These are phyloP conservation scores for Papilio polytes DNA, from an alignment of 1,140 invertebrate genomes.

Conservation along the genomic window DNA sequence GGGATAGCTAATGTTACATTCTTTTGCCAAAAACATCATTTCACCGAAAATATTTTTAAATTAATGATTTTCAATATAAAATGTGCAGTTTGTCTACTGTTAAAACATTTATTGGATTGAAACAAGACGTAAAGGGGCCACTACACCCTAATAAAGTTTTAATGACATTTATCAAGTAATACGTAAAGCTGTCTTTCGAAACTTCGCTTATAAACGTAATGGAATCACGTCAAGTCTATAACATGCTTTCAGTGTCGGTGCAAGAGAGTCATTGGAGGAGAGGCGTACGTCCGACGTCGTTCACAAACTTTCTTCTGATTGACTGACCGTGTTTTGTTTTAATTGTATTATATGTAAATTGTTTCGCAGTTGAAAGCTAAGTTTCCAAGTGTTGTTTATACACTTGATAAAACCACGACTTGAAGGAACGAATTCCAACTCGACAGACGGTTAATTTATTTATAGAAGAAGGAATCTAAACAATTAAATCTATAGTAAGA, in stretches of 20 bases:
- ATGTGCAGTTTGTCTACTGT: not conserved
- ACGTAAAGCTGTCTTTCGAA: slow-evolving; percentile 29
- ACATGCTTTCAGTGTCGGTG: slow-evolving; percentile 18
- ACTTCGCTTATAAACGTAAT: slow-evolving; percentile 29
- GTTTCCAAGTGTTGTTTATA: not conserved
- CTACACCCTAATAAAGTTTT: slow-evolving; percentile 11
- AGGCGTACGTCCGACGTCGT: slow-evolving; percentile 1
- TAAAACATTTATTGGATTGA: not conserved
- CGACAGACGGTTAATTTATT: not conserved
- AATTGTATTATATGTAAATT: slow-evolving; percentile 20
- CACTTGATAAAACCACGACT: not conserved
- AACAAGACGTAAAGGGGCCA: not conserved
- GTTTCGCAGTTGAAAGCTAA: not conserved
- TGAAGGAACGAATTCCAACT: not conserved
- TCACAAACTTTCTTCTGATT: slow-evolving; percentile 23
- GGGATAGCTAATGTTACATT: not conserved
- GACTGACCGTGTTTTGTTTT: slow-evolving; percentile 21
- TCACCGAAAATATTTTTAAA: not conserved
- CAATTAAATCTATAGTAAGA: not conserved
- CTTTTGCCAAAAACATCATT: not conserved
- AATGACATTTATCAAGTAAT: slow-evolving; percentile 20
- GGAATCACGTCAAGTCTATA: slow-evolving; percentile 20
- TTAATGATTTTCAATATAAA: not conserved
- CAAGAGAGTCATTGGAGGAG: slow-evolving; percentile 11
- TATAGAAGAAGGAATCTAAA: not conserved